phyloP scores from a whole-genome alignment of 2,888 invertebrate genomes.

The Odontothrips loti region DNA sequence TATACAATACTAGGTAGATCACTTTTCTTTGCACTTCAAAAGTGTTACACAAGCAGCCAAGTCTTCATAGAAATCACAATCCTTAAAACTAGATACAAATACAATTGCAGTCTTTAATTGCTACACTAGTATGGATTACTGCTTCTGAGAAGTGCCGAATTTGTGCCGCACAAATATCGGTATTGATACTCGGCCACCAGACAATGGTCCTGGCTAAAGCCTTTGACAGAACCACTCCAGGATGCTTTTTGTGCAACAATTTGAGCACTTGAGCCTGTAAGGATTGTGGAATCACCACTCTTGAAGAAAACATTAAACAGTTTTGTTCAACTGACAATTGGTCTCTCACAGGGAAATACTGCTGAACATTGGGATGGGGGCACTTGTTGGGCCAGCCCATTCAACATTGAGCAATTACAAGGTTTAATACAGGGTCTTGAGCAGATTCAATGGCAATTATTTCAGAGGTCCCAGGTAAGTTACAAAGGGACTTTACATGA shows the following conservation, averaged over 20 bases:
- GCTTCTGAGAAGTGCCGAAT: too few species aligned
- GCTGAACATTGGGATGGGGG: background rate
- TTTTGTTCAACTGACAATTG: conserved; percentile 36
- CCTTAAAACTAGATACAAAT: too few species aligned
- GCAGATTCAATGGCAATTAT: background rate
- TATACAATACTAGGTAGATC: too few species aligned
- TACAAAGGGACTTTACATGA: background rate
- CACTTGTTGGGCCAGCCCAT: background rate
- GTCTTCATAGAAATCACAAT: too few species aligned
- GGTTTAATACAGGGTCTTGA: background rate
- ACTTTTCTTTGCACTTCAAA: too few species aligned
- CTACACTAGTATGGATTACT: too few species aligned
- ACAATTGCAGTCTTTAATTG: too few species aligned
- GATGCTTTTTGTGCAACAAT: conserved; percentile 37
- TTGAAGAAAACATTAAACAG: conserved; percentile 36
- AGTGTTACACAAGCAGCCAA: too few species aligned
- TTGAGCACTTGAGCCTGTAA: conserved; percentile 34
- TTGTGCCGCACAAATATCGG: conserved; percentile 30
- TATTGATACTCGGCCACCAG: conserved; percentile 38
- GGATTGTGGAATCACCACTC: conserved; percentile 36
- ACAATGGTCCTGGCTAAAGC: conserved; percentile 37
- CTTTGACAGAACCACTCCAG: conserved; percentile 38
- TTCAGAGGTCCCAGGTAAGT: background rate
- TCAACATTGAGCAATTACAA: background rate
- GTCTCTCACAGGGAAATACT: conserved; percentile 34